Conservation (phyloP, 1,140 invertebrate genomes). For the Melipona quadrifasciata region DNA sequence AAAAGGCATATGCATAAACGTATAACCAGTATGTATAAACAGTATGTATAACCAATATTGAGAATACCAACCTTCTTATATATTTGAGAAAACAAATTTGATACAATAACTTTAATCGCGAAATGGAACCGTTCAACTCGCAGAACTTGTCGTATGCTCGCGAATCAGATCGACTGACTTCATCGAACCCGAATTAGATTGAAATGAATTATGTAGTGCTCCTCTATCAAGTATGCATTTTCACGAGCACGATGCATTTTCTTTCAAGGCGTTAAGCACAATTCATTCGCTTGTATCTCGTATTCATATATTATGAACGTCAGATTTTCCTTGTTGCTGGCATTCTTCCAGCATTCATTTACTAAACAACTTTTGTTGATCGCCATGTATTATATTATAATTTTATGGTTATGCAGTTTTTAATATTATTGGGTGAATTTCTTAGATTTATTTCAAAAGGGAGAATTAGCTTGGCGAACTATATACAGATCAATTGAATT, state of each 20-base stretch:
- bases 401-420: background rate
- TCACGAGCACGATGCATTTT: conserved; percentile 41
- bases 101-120: background rate
- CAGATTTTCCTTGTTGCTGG: conserved; percentile 56
- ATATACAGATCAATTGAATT: no score
- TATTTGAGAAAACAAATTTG: background rate
- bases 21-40: no score
- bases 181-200: conserved; percentile 33
- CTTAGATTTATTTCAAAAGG: background rate
- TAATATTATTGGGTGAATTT: background rate
- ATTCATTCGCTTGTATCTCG: conserved; percentile 18
- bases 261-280: conserved; percentile 26
- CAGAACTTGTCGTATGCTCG: background rate
- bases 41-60: background rate
- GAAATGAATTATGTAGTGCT: conserved; percentile 37
- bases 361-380: conserved; percentile 49
- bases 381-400: conserved; percentile 12
- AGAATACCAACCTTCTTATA: background rate
- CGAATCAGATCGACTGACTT: conserved; percentile 34
- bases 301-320: conserved; percentile 51
- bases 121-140: background rate
- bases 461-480: background rate
- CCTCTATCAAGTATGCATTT: conserved; percentile 40
- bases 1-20: background rate
- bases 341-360: conserved; percentile 53